Base-by-base conservation (phyloP, 2,113 vertebrate species). In the Alethe diademata region DNA sequence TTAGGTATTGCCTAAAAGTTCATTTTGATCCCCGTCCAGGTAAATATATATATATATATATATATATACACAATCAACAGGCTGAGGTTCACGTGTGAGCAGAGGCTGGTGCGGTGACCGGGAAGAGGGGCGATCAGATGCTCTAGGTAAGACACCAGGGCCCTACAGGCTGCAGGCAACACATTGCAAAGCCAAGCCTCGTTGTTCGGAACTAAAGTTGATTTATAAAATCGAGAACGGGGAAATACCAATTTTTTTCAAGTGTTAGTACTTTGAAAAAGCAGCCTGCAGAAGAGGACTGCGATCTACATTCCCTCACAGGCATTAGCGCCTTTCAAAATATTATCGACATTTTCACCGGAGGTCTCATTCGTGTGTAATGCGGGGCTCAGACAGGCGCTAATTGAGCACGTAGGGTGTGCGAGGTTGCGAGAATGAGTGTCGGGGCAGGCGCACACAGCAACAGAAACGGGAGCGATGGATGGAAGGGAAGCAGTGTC, bases 61-160 rank as follows among this genome's bases (percentile, higher is more conserved):
- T 3, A 7, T 2, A 24, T 3, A 22, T 1, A 15, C 2, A 19
- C 19, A 40, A 7, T 22, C 40, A 40, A 9, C 38, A 47, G 40
- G 26, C 56, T 33, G 60, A 8, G 4, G 28, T 19, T 5, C 25
- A 18, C 18, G 40, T 26, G 7, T 1, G 43, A 14, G 51, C 48
- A n/a, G 57, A 22, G 29, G 20, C 7, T 8, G 76, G 12, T 11
- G 35, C 2, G 2, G 31, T 35, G 65, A 11, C 36, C 2, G 8
- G 14, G 19, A 9, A 48, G 57, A n/a, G 14, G 5, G 11, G 12
- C 0, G 2, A 43, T 61, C 28, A 50, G 45, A 33, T 47, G 62
- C 35, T 54, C 64, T 5, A 6, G n/a, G 43, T 43, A 17, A 53
- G 26, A 20, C 9, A 5, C 11, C 9, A 40, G 28, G 60, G 64